Percentiles rank a stretch among this genome's conserved stretches.
phyloP scores from a whole-genome alignment of 1,140 invertebrate genomes.

The Littorina saxatilis region DNA sequence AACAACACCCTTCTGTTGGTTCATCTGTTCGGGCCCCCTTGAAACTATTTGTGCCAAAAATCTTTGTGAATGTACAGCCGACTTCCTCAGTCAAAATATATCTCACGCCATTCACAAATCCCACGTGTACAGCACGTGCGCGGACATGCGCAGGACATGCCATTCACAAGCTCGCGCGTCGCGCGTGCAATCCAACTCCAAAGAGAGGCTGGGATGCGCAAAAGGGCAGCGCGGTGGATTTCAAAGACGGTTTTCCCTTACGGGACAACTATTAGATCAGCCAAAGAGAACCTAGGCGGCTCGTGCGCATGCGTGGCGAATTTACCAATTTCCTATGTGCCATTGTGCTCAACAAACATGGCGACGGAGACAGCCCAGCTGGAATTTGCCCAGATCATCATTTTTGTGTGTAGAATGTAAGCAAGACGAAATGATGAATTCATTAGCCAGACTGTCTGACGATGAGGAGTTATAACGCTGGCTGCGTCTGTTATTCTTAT shows the following conservation, averaged over 20 bases:
- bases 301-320: not conserved
- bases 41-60: too few relatives aligned
- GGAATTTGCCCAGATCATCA: too few relatives aligned
- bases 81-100: too few relatives aligned
- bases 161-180: constrained; percentile 25
- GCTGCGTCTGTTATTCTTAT: too few relatives aligned
- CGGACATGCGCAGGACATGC: constrained; percentile 1
- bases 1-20: too few relatives aligned
- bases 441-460: too few relatives aligned
- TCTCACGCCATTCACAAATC: constrained; percentile 9
- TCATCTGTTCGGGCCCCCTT: too few relatives aligned
- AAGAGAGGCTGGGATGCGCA: constrained; percentile 18
- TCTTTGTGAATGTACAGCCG: too few relatives aligned
- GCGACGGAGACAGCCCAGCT: not conserved
- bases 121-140: constrained; percentile 10
- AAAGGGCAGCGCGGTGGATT: not conserved
- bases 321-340: not conserved
- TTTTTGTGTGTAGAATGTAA: too few relatives aligned
- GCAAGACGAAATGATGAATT: too few relatives aligned
- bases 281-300: not conserved
- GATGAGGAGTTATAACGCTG: too few relatives aligned
- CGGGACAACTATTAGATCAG: not conserved
- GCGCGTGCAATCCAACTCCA: constrained; percentile 21
- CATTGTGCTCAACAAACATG: not conserved
- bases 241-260: not conserved